Evolutionary conservation across 2,888 invertebrate species (phyloP).

Genomic region (Cheilosia grossa): DNA sequence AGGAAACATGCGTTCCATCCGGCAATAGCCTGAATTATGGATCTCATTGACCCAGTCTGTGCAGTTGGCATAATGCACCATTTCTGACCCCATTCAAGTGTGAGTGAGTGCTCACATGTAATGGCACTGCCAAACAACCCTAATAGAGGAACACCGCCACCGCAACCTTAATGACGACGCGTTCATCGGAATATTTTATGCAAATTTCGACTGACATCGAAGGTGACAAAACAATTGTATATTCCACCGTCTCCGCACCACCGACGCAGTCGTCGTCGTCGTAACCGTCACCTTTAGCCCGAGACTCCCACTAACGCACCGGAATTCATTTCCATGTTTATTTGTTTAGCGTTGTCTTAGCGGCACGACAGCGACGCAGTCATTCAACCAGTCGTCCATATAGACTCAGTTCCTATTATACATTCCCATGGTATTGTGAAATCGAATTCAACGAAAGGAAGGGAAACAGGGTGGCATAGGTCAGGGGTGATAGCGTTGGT

Average conservation of each 20-base stretch:
- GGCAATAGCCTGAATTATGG: slow-evolving; percentile 59
- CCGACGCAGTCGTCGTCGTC: slow-evolving; percentile 2
- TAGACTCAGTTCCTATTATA: slow-evolving; percentile 44
- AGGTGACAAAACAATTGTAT: slow-evolving; percentile 74
- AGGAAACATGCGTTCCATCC: slow-evolving; percentile 52
- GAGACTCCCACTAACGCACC: slow-evolving; percentile 73
- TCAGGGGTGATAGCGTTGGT: slow-evolving; percentile 73
- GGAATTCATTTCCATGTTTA: slow-evolving; percentile 72
- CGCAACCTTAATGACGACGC: slow-evolving; percentile 69
- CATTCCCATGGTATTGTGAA: slow-evolving; percentile 60
- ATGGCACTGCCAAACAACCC: slow-evolving; percentile 34
- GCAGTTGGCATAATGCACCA: slow-evolving; percentile 71
- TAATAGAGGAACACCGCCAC: slow-evolving; percentile 49
- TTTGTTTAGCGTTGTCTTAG: slow-evolving; percentile 51
- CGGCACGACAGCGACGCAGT: slow-evolving; percentile 1
- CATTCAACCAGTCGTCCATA: not conserved
- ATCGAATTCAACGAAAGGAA: slow-evolving; percentile 51
- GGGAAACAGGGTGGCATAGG: slow-evolving; percentile 60
- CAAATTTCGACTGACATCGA: slow-evolving; percentile 71
- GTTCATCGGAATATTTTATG: slow-evolving; percentile 71
- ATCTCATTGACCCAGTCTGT: slow-evolving; percentile 68
- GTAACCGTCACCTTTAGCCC: slow-evolving; percentile 40
- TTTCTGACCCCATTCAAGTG: slow-evolving; percentile 64
- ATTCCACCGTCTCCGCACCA: slow-evolving; percentile 41
- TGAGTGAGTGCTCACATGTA: slow-evolving; percentile 51